These are phyloP conservation scores for Ammodytes dubius DNA, from an alignment of 2,113 vertebrate species.

Conservation along the genomic window DNA sequence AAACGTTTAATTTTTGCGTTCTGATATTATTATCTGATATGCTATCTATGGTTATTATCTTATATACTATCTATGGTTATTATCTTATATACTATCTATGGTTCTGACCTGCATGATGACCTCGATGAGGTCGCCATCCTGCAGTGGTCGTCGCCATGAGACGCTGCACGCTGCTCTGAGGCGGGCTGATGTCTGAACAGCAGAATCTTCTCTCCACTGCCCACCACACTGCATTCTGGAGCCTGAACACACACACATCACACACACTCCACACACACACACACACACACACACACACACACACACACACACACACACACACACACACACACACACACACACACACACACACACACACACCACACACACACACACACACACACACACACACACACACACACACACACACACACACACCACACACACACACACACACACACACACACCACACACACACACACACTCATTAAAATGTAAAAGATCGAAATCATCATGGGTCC, in stretches of 20 bases:
- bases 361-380: not conserved
- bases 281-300: not conserved
- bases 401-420: not conserved
- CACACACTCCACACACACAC: not conserved
- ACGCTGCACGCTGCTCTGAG: constrained; percentile 68
- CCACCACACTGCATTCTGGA: constrained; percentile 76
- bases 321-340: not conserved
- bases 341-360: not conserved
- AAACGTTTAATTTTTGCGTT: not conserved
- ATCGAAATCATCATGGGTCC: no score
- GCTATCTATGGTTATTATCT: no score
- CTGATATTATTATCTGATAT: no score
- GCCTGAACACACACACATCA: constrained; percentile 64
- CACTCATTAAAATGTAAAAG: no score
- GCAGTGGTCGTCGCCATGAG: constrained; percentile 70
- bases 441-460: not conserved
- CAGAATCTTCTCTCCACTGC: constrained; percentile 78
- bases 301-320: not conserved
- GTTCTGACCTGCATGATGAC: constrained; percentile 78
- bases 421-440: not conserved
- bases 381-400: not conserved
- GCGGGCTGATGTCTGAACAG: constrained; percentile 76
- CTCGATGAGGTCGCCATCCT: constrained; percentile 82
- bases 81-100: no score
- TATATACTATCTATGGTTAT: no score